Evolutionary conservation across 2,888 invertebrate genomes (phyloP).

Genomic region (Elgonia sp.): DNA sequence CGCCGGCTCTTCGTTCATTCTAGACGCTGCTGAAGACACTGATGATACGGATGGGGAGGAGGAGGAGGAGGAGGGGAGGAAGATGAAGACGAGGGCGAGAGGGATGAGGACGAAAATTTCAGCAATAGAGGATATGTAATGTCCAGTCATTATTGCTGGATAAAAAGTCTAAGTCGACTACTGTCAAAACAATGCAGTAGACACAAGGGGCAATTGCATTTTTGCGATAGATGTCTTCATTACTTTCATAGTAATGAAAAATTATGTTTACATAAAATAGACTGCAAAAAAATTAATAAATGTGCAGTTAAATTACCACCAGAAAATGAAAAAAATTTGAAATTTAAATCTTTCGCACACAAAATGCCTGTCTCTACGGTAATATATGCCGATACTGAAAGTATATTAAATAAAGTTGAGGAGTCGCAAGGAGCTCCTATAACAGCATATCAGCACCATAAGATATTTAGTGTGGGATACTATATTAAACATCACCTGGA

Average conservation of each 20-base stretch:
- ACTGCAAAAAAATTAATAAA: background rate
- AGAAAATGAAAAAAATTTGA: background rate
- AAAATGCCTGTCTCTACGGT: background rate
- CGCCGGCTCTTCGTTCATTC: too few relatives aligned
- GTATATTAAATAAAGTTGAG: background rate
- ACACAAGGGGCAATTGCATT: background rate
- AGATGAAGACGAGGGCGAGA: too few relatives aligned
- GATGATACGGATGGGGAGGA: too few relatives aligned
- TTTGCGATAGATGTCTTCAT: background rate
- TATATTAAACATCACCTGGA: too few relatives aligned
- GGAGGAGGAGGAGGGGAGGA: too few relatives aligned
- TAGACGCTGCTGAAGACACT: too few relatives aligned
- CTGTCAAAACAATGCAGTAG: too few relatives aligned
- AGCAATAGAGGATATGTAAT: too few relatives aligned
- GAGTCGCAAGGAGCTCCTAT: background rate
- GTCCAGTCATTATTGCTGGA: too few relatives aligned
- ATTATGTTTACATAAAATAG: background rate
- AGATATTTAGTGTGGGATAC: background rate
- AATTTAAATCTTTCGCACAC: background rate
- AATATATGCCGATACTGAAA: background rate
- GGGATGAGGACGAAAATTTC: too few relatives aligned
- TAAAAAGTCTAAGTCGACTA: background rate
- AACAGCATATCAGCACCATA: slow-evolving; percentile 14
- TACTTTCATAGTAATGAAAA: background rate
- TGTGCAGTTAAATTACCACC: background rate